Base-by-base conservation (phyloP, 2,797 vertebrate species). In the Rhinichthys osculus region DNA sequence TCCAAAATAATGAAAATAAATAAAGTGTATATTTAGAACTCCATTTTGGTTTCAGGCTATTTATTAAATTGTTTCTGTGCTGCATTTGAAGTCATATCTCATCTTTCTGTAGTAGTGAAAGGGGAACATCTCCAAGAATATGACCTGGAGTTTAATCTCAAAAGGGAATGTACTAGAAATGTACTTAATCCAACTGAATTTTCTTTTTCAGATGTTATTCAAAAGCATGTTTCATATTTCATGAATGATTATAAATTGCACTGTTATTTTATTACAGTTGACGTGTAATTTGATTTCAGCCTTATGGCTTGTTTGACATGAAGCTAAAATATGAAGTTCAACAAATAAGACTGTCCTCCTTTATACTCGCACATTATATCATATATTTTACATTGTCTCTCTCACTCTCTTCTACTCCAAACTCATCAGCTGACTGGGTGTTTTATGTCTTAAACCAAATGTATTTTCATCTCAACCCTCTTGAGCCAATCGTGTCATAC, bases 31-130 rank as follows among this genome's bases (percentile, higher is more conserved):
- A 33, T 42, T 62, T 62, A 21, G 2, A 82, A 73, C 23, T 44
- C 19, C 50, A 82, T 82, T 72, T 82, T 59, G 52, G 81, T 82
- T 82, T 82, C 33, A 38, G 80, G 14, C 52, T 47, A 23, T 82
- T 82, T 82, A 73, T 82, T 72, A 59, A 23, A 40, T 82, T 82
- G 35, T 72, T 82, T 35, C 50, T 52, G 70, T 16, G 6, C 71
- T 73, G 14, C 30, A 30, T 30, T 30, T 30, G 30, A 30, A 30
- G 30, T 30, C 30, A 30, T 30, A 30, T 30, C 30, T 72, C 70
- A 72, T 47, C 13, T 47, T 73, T 73, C 23, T 47, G 42, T 82
- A 40, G n/a, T 30, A 14, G 7, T 59, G 11, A 82, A 71, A 21
- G 27, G 78, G 50, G 64, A 47, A 69, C 50, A 81, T 82, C 23